Evolutionary conservation across 2,113 vertebrate genomes (phyloP).

Genomic region (Microtus oregoni): DNA sequence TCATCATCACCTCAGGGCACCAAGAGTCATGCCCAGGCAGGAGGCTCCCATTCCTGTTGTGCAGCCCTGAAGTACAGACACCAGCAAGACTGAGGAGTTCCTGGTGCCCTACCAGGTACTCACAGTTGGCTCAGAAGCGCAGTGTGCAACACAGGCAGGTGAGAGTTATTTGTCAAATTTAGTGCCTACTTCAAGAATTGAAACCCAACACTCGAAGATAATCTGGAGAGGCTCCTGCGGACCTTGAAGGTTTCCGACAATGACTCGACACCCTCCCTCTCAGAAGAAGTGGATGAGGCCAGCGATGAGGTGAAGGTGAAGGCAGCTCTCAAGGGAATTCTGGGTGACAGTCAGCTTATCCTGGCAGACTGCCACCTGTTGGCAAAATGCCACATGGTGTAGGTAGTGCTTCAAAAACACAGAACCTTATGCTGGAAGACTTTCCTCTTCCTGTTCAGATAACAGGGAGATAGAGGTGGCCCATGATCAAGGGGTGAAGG

Average conservation of each 20-base stretch:
- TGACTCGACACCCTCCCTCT: slow-evolving; percentile 84
- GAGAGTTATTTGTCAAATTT: too few relatives aligned
- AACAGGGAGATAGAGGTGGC: slow-evolving; percentile 91
- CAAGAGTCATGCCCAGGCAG: too few relatives aligned
- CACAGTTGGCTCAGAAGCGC: too few relatives aligned
- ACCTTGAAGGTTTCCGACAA: slow-evolving; percentile 91
- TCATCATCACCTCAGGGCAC: too few relatives aligned
- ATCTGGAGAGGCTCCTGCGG: slow-evolving; percentile 89
- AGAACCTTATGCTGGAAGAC: slow-evolving; percentile 89
- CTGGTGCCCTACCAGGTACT: too few relatives aligned
- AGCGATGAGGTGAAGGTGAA: slow-evolving; percentile 88
- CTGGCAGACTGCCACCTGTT: slow-evolving; percentile 94
- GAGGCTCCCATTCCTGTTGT: too few relatives aligned
- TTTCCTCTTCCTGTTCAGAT: slow-evolving; percentile 92
- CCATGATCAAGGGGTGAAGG: slow-evolving; percentile 91
- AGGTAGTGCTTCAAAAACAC: slow-evolving; percentile 94
- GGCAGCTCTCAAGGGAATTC: slow-evolving; percentile 90
- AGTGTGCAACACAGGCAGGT: too few relatives aligned
- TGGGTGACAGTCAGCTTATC: slow-evolving; percentile 87
- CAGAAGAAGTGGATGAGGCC: slow-evolving; percentile 88
- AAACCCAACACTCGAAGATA: slow-evolving; percentile 86
- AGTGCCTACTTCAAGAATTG: slow-evolving; percentile 78
- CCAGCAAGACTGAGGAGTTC: too few relatives aligned
- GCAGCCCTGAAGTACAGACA: too few relatives aligned
- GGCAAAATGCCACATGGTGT: slow-evolving; percentile 93